phyloP scores from a whole-genome alignment of 2,888 invertebrate genomes.

The Trichacis sp. region DNA sequence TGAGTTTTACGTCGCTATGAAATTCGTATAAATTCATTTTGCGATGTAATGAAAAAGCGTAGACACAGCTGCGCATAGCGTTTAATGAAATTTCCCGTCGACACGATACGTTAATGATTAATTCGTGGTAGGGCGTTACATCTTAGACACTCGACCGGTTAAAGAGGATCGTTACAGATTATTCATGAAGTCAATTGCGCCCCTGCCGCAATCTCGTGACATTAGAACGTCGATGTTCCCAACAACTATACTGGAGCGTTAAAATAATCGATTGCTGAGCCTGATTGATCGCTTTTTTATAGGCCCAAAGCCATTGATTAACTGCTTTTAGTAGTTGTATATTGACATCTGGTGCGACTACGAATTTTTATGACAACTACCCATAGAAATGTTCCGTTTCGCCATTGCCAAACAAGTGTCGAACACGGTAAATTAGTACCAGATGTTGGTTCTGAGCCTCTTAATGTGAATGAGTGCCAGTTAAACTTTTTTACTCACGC shows the following conservation, averaged over 20 bases:
- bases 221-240: too few species aligned
- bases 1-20: too few species aligned
- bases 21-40: neutral
- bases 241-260: too few species aligned
- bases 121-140: neutral
- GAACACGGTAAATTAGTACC: slow-evolving; percentile 27
- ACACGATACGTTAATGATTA: neutral
- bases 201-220: too few species aligned
- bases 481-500: slow-evolving; percentile 23
- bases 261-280: too few species aligned
- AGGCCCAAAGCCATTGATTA: slow-evolving; percentile 1
- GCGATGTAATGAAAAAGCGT: neutral
- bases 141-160: too few species aligned
- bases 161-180: too few species aligned
- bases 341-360: slow-evolving; percentile 32
- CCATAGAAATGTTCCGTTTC: slow-evolving; percentile 3
- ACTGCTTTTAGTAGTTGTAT: too few species aligned
- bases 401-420: slow-evolving; percentile 24
- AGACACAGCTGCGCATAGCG: neutral
- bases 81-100: neutral
- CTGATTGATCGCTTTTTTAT: too few species aligned
- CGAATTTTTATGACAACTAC: slow-evolving; percentile 35
- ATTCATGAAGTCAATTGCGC: too few species aligned
- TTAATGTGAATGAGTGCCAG: slow-evolving; percentile 23
- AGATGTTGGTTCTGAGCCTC: slow-evolving; percentile 25